These are phyloP conservation scores for Pedicia rivosa DNA, from an alignment of 2,888 invertebrate genomes.

Conservation along the genomic window DNA sequence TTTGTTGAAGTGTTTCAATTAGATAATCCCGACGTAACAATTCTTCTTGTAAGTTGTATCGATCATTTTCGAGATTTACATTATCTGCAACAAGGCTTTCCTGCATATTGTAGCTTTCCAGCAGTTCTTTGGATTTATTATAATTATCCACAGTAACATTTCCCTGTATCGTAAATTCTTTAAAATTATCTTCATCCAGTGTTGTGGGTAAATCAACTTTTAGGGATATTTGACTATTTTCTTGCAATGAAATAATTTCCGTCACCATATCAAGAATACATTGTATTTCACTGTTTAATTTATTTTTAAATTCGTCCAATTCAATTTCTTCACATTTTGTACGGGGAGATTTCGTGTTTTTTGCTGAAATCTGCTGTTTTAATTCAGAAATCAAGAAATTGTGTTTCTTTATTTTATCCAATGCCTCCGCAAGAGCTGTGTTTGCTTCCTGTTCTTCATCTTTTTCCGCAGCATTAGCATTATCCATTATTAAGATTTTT, in stretches of 20 bases:
- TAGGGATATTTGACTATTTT: background rate
- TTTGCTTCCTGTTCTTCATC: too few relatives aligned
- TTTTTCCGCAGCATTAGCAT: too few relatives aligned
- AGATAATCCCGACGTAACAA: conserved; percentile 8
- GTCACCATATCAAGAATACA: background rate
- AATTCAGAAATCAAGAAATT: too few relatives aligned
- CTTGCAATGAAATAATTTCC: background rate
- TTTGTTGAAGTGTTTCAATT: conserved; percentile 11
- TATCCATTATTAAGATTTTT: too few relatives aligned
- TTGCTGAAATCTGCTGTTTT: too few relatives aligned
- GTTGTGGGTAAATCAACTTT: background rate
- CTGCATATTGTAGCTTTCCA: conserved; percentile 30
- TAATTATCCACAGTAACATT: background rate
- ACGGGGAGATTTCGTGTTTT: background rate
- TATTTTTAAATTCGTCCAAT: background rate
- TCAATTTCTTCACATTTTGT: background rate
- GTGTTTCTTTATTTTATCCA: too few relatives aligned
- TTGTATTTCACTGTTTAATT: background rate
- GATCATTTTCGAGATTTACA: conserved; percentile 47
- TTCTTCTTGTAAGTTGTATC: conserved; percentile 28
- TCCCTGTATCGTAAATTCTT: background rate
- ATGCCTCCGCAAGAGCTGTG: too few relatives aligned
- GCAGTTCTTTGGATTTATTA: background rate
- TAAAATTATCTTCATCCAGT: background rate
- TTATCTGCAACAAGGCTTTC: conserved; percentile 50